Percentiles rank a stretch among this genome's conserved stretches.
Evolutionary conservation across 2,113 vertebrate species (phyloP).

Genomic region (Camelus dromedarius): DNA sequence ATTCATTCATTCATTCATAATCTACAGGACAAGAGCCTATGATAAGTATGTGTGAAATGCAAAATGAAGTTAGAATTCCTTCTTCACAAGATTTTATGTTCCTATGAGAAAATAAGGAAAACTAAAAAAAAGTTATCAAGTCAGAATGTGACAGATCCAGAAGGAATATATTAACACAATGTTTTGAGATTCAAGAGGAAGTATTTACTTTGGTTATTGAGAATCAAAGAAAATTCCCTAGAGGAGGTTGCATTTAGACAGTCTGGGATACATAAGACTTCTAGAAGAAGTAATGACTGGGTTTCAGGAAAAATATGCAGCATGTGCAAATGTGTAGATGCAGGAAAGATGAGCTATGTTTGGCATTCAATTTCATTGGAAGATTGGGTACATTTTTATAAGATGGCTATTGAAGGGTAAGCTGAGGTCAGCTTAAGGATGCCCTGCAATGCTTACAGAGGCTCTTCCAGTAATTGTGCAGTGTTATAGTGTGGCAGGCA

Average conservation of each 20-base stretch:
- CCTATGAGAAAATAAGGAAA: not conserved
- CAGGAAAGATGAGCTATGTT: not conserved
- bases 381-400: not conserved
- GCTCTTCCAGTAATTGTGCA: not conserved
- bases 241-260: not conserved
- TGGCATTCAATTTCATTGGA: not conserved
- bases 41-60: not conserved
- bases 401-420: not conserved
- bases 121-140: not conserved
- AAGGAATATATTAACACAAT: not conserved
- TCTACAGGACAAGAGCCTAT: not conserved
- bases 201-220: not conserved
- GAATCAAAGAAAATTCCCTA: not conserved
- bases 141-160: not conserved
- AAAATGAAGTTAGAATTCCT: not conserved
- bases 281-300: not conserved
- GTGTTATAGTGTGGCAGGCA: not conserved
- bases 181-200: not conserved
- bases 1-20: not conserved
- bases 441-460: not conserved
- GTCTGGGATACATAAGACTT: not conserved
- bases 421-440: not conserved
- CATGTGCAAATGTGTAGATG: not conserved
- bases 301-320: not conserved
- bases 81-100: not conserved